These are phyloP conservation scores for Burhinus oedicnemus DNA, from an alignment of 2,113 vertebrate genomes.

Conservation along the genomic window DNA sequence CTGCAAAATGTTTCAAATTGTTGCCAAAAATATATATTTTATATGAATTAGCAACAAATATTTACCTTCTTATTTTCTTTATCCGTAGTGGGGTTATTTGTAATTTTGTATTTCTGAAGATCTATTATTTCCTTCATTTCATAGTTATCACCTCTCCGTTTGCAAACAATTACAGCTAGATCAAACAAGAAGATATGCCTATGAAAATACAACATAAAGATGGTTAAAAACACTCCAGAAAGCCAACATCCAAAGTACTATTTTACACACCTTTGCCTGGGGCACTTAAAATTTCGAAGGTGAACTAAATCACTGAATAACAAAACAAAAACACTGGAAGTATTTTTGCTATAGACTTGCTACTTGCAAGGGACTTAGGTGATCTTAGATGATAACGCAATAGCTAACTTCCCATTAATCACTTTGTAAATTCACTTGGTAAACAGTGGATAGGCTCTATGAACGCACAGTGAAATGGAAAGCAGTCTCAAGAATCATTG, in stretches of 20 bases:
- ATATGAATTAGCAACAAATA: neutral
- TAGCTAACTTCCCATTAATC: neutral
- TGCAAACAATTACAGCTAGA: slow-evolving; percentile 92
- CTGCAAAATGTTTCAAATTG: neutral
- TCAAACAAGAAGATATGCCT: slow-evolving; percentile 98
- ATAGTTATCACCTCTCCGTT: slow-evolving; percentile 93
- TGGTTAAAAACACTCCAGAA: neutral
- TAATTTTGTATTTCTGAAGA: slow-evolving; percentile 94
- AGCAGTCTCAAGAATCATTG: neutral
- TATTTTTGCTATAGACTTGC: neutral
- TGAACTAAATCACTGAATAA: neutral
- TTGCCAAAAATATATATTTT: neutral
- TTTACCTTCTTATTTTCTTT: slow-evolving; percentile 96
- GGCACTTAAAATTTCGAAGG: neutral
- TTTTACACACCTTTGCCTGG: neutral
- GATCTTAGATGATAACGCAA: neutral
- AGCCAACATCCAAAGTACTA: neutral
- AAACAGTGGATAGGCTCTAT: neutral
- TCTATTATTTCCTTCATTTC: slow-evolving; percentile 99
- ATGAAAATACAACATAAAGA: slow-evolving; percentile 19
- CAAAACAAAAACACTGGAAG: neutral
- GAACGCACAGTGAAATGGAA: neutral
- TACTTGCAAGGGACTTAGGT: neutral
- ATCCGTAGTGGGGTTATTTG: slow-evolving; percentile 94
- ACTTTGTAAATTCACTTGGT: neutral